A percentile compares a stretch with the other conserved stretches of the same genome.
Evolutionary conservation across 2,888 invertebrate genomes (phyloP).

Genomic region (Ormyrus labotus): DNA sequence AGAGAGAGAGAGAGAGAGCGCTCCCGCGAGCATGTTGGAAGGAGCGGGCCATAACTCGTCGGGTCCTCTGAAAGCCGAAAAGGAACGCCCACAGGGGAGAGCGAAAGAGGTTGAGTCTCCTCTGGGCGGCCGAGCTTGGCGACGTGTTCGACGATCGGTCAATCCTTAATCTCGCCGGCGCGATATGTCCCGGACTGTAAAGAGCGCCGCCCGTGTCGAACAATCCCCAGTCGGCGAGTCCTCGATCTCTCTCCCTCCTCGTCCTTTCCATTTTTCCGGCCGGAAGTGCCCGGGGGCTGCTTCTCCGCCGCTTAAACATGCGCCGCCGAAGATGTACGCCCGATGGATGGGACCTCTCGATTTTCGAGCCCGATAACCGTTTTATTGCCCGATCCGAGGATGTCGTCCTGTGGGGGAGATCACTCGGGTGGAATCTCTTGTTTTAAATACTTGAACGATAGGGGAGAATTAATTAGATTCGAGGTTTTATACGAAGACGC

Average conservation of each 20-base stretch:
- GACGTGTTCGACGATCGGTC: conserved; percentile 54
- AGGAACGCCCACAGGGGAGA: conserved; percentile 34
- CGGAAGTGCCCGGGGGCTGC: too few species aligned
- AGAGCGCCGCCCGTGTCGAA: conserved; percentile 19
- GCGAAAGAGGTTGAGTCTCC: conserved; percentile 11
- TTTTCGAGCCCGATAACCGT: too few species aligned
- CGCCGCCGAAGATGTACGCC: too few species aligned
- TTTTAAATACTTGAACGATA: too few species aligned
- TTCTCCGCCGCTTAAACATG: too few species aligned
- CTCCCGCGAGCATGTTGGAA: neutral
- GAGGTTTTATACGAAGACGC: too few species aligned
- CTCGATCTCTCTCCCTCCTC: conserved; percentile 14
- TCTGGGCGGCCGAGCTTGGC: conserved; percentile 8
- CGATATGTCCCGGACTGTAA: conserved; percentile 35
- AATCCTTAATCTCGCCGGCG: conserved; percentile 44
- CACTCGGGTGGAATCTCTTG: too few species aligned
- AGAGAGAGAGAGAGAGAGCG: neutral
- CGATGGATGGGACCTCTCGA: too few species aligned
- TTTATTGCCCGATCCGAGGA: too few species aligned
- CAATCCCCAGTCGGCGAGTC: conserved; percentile 13
- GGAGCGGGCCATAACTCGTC: conserved; percentile 10
- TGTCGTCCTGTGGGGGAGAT: too few species aligned
- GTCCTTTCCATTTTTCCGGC: too few species aligned
- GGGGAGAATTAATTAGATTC: too few species aligned
- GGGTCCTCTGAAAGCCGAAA: neutral